Conservation (phyloP, 2,888 invertebrate genomes). For the Trachelus troglodyta region DNA sequence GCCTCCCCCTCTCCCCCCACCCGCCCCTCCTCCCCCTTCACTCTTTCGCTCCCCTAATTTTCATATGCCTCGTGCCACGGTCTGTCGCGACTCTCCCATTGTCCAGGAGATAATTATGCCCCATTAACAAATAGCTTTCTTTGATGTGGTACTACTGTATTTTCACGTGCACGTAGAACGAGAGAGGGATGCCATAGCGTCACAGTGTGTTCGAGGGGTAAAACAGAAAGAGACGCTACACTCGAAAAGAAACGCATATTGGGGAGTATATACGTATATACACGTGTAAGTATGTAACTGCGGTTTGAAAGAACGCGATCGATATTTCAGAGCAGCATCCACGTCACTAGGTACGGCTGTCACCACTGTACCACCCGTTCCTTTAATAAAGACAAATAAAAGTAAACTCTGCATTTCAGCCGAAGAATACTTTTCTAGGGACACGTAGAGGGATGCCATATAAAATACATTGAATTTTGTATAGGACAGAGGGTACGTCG, state of each 20-base stretch:
- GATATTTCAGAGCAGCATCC: conserved; percentile 41
- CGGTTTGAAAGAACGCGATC: conserved; percentile 46
- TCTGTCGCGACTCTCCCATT: conserved; percentile 40
- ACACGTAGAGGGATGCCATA: not conserved
- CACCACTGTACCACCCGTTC: not conserved
- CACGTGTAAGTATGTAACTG: conserved; percentile 4
- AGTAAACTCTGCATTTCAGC: not conserved
- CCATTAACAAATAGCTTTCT: conserved; percentile 60
- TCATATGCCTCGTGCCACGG: conserved; percentile 12
- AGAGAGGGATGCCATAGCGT: not conserved
- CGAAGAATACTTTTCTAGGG: not conserved
- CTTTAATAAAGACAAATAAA: not conserved
- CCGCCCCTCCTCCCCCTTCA: not conserved
- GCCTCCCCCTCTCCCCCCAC: not conserved
- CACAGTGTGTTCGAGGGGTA: not conserved
- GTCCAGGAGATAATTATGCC: conserved; percentile 57
- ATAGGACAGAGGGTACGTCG: not conserved
- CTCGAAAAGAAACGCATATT: not conserved
- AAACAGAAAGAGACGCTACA: not conserved
- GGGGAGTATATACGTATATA: not conserved
- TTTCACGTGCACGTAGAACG: conserved; percentile 37
- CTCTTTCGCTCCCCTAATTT: conserved; percentile 8
- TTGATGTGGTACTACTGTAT: conserved; percentile 43
- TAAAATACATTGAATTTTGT: too few relatives aligned
- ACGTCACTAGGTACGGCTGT: not conserved